Conservation (phyloP, 2,888 invertebrate species). For the Hypolimnas misippus region DNA sequence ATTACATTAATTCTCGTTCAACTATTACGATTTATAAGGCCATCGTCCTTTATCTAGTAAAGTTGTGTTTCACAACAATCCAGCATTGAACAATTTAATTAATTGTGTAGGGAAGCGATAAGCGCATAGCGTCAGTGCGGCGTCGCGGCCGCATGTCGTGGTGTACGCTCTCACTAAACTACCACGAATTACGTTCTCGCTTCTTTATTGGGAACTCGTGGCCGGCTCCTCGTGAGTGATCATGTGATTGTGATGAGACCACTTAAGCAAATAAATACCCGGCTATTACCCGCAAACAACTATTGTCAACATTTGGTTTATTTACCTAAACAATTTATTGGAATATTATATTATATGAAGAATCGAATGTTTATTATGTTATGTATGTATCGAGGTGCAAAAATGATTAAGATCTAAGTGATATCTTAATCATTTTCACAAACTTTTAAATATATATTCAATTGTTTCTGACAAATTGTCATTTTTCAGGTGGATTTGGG, state of each 20-base stretch:
- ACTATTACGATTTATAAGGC: neutral
- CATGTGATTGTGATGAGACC: conserved; percentile 81
- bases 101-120: conserved; percentile 16
- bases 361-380: conserved; percentile 1
- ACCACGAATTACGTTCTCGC: conserved; percentile 46
- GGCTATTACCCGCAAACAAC: conserved; percentile 57
- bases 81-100: conserved; percentile 19
- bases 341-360: conserved; percentile 15
- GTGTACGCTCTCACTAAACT: conserved; percentile 32
- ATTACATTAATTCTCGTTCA: no score
- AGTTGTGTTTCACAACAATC: conserved; percentile 8
- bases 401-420: no score
- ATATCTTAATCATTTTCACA: no score
- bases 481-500: no score
- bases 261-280: conserved; percentile 80
- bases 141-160: conserved; percentile 2
- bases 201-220: conserved; percentile 74
- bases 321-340: conserved; percentile 23
- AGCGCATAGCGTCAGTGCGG: conserved; percentile 22
- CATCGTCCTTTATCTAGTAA: conserved; percentile 2
- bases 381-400: neutral
- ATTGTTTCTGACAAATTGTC: no score
- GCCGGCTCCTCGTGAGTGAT: conserved; percentile 71
- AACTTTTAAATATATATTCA: no score
- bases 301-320: conserved; percentile 60